Base-by-base conservation (phyloP, 1,140 invertebrate species). In the Lepidurus packardi region DNA sequence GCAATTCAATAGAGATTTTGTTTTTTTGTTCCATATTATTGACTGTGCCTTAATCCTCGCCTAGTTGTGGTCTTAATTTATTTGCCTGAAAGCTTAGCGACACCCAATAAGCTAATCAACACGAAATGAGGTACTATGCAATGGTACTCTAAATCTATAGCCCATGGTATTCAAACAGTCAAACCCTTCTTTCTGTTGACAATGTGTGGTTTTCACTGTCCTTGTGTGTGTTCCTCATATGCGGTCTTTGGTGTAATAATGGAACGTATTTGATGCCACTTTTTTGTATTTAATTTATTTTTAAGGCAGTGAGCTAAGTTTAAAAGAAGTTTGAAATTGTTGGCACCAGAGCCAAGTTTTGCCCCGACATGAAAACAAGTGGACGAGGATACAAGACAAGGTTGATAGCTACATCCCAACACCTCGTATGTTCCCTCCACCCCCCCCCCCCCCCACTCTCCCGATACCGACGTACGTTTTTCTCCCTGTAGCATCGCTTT, bases 51-150 rank as follows among this genome's bases (percentile, higher is more conserved):
- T 65, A 65, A 65, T 65, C 53, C 53, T 65, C 53, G 53, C 53
- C 53, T 65, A 65, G 53, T 65, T 65, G 53, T 65, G 53, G 53
- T 65, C 53, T 16, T 65, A 65, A 65, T 65, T 65, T 65, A 65
- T 65, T 65, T 65, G 53, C 53, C 21, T 7, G 53, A 8, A 7
- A 65, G 53, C 53, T 65, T 65, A 65, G 53, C 53, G 53, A 65
- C 53, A 65, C 53, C 53, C 53, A 65, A 65, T 65, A 65, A 65
- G 53, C 53, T 65, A 65, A 65, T 65, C 53, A 65, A 65, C 53
- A 65, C 53, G 53, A 65, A 65, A 65, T 65, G 53, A 65, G 53
- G 53, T 21, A 65, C 53, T 65, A 65, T 65, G 53, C 53, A 65
- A 21, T 65, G 21, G 53, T n/a, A 65, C 21, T 65, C 21, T 5